Conservation (phyloP, 2,113 vertebrate species). For the Podiceps cristatus region DNA sequence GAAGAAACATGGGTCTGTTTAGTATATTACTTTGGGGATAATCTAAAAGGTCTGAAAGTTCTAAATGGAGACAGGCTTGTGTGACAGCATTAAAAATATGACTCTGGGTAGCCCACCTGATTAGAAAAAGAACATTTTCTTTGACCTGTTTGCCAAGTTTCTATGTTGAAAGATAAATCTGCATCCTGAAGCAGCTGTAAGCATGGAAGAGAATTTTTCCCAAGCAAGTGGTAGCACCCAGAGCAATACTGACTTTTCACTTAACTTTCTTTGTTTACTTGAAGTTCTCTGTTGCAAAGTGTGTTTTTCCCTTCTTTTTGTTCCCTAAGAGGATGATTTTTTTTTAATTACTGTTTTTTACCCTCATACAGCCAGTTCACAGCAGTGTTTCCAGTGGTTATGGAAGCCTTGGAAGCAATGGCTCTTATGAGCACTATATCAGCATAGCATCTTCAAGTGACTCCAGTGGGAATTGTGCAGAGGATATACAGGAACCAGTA, state of each 20-base stretch:
- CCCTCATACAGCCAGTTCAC: constrained; percentile 81
- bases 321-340: neutral
- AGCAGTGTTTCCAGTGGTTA: constrained; percentile 88
- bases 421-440: constrained; percentile 86
- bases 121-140: neutral
- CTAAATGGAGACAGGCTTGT: neutral
- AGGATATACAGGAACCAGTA: constrained; percentile 67
- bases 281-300: neutral
- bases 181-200: neutral
- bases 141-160: neutral
- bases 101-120: neutral
- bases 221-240: neutral
- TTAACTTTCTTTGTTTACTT: neutral
- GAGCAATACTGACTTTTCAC: neutral
- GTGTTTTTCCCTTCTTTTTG: neutral
- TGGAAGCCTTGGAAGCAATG: constrained; percentile 87
- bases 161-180: neutral
- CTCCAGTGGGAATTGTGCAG: constrained; percentile 72
- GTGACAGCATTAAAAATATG: neutral
- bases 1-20: neutral
- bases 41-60: neutral
- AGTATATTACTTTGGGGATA: neutral
- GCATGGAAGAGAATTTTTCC: neutral
- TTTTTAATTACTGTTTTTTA: neutral
- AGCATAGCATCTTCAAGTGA: constrained; percentile 87